Evolutionary conservation across 2,888 invertebrate genomes (phyloP).

Genomic region (Phyllotreta cruciferae): DNA sequence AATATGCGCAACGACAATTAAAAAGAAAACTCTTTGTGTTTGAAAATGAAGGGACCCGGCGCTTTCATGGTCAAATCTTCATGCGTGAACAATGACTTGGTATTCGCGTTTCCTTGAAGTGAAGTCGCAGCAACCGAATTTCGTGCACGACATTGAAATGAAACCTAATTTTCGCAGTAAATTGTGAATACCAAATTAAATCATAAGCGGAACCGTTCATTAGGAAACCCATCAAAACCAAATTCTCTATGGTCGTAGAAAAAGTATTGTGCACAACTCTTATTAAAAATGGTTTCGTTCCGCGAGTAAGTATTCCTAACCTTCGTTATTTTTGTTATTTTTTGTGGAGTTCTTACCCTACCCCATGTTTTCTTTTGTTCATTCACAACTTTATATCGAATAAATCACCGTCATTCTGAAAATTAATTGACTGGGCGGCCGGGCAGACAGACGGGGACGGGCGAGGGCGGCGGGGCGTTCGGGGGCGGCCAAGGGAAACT

Average conservation of each 20-base stretch:
- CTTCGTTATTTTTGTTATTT: slow-evolving; percentile 3
- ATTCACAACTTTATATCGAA: slow-evolving; percentile 27
- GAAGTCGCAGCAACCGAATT: slow-evolving; percentile 5
- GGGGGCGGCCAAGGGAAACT: slow-evolving; percentile 15
- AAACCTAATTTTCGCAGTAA: slow-evolving; percentile 5
- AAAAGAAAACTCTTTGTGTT: no score
- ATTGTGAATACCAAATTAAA: slow-evolving; percentile 9
- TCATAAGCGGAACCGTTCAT: slow-evolving; percentile 5
- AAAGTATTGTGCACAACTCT: not conserved
- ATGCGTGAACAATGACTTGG: slow-evolving; percentile 14
- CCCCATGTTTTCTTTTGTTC: slow-evolving; percentile 21
- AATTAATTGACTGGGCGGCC: slow-evolving; percentile 26
- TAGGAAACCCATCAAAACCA: not conserved
- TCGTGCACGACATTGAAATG: slow-evolving; percentile 9
- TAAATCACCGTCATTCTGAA: slow-evolving; percentile 28
- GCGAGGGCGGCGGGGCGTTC: slow-evolving; percentile 7
- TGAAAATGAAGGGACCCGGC: slow-evolving; percentile 1
- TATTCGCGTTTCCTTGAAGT: slow-evolving; percentile 16
- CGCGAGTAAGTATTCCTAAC: not conserved
- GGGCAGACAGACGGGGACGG: slow-evolving; percentile 13
- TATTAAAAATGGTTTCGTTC: not conserved
- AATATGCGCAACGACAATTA: no score
- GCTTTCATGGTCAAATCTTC: slow-evolving; percentile 22
- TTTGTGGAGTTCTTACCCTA: slow-evolving; percentile 17
- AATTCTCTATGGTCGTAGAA: not conserved